A percentile compares a stretch with the other conserved stretches of the same genome.
These are phyloP conservation scores for Colaptes auratus DNA, from an alignment of 2,113 vertebrate species.

Conservation along the genomic window DNA sequence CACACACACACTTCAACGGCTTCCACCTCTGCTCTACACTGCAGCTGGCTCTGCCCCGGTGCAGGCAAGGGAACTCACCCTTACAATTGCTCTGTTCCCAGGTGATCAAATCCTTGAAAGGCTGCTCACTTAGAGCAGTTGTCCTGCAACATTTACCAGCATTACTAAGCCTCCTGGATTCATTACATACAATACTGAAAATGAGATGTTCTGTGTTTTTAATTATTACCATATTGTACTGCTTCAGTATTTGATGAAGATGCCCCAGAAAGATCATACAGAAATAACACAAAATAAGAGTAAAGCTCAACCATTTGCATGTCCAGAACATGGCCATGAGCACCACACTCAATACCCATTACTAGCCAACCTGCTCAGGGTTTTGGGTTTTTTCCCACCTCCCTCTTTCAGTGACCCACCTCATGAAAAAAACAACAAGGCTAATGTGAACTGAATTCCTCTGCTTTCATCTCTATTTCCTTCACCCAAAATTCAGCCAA, in stretches of 20 bases:
- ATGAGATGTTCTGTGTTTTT: neutral
- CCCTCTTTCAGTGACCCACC: neutral
- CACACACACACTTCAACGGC: fast-evolving
- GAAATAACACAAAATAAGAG: neutral
- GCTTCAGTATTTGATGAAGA: neutral
- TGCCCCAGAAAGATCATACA: neutral
- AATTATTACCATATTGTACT: neutral
- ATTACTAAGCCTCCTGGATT: neutral
- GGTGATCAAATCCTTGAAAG: neutral
- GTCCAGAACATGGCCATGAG: fast-evolving
- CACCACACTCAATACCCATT: neutral
- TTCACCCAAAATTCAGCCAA: neutral
- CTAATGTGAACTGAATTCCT: neutral
- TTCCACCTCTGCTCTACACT: neutral
- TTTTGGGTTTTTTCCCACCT: neutral
- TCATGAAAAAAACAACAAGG: neutral
- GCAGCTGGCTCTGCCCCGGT: neutral
- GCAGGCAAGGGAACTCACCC: neutral
- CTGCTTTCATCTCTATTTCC: neutral
- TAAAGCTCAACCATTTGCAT: neutral
- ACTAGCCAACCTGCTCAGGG: neutral
- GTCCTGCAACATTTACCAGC: neutral
- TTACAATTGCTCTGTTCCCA: neutral
- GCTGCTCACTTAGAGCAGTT: neutral
- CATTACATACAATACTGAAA: neutral